These are phyloP conservation scores for Halichoeres trimaculatus DNA, from an alignment of 2,113 vertebrate species.

Conservation along the genomic window DNA sequence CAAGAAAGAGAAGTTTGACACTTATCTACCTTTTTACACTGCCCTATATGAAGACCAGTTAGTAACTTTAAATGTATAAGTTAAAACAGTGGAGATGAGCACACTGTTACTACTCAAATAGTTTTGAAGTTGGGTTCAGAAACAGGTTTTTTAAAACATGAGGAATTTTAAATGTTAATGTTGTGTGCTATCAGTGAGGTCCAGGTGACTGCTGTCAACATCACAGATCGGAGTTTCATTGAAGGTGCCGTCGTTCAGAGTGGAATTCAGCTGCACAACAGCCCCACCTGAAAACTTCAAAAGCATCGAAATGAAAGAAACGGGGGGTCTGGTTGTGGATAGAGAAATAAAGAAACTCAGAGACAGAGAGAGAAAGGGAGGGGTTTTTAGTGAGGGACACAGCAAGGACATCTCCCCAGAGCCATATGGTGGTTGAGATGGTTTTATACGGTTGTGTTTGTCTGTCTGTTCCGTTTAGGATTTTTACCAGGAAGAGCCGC, in stretches of 20 bases:
- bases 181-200: constrained; percentile 55
- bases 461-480: constrained; percentile 67
- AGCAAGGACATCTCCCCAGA: constrained; percentile 74
- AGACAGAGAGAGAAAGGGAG: too few species aligned
- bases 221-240: constrained; percentile 52
- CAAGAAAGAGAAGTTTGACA: too few species aligned
- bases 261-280: constrained; percentile 19
- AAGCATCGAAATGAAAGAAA: constrained; percentile 32
- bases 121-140: too few species aligned
- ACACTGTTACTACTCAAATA: too few species aligned
- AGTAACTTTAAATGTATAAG: too few species aligned
- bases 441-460: constrained; percentile 65
- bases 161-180: constrained; percentile 39
- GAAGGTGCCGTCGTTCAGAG: constrained; percentile 51
- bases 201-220: constrained; percentile 66
- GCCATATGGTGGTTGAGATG: constrained; percentile 66
- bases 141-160: constrained; percentile 1
- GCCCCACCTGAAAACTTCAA: constrained; percentile 45
- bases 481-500: constrained; percentile 43
- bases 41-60: too few species aligned
- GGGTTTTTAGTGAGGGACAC: constrained; percentile 57
- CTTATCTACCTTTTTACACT: too few species aligned
- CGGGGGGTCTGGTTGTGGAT: not conserved
- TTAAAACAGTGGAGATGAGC: too few species aligned
- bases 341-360: not conserved